A percentile compares a stretch with the other conserved stretches of the same genome.
These are phyloP conservation scores for Hemithea aestivaria DNA, from an alignment of 2,888 invertebrate genomes.

Conservation along the genomic window DNA sequence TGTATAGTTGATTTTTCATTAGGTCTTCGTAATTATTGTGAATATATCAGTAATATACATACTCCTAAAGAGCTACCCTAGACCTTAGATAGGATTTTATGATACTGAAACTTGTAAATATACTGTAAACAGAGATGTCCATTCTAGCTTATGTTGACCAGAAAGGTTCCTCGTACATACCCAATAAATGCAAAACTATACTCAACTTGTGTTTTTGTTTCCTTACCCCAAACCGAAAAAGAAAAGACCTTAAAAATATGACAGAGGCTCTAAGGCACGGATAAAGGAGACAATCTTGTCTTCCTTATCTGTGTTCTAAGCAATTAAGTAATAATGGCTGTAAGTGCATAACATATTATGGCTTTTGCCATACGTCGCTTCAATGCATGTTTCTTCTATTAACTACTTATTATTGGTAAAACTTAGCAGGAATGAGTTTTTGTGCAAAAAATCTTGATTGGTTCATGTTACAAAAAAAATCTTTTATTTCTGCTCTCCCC, in stretches of 20 bases:
- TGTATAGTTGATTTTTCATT: slow-evolving; percentile 69
- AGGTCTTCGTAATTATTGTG: slow-evolving; percentile 73
- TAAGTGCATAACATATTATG: no score
- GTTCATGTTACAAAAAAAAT: no score
- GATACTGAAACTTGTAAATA: slow-evolving; percentile 76
- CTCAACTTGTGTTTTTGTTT: slow-evolving; percentile 52
- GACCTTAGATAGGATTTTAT: slow-evolving; percentile 66
- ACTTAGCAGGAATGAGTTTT: no score
- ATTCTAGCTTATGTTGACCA: slow-evolving; percentile 79
- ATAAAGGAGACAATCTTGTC: no score
- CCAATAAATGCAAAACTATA: slow-evolving; percentile 78
- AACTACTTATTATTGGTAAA: no score
- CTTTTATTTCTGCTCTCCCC: no score
- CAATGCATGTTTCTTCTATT: no score
- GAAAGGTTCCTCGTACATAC: slow-evolving; percentile 79
- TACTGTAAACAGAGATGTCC: slow-evolving; percentile 75
- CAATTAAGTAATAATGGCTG: no score
- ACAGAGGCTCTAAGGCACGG: no score
- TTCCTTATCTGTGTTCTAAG: no score
- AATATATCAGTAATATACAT: slow-evolving; percentile 66
- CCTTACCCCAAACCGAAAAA: slow-evolving; percentile 16
- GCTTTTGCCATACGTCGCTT: no score
- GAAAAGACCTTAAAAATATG: not conserved
- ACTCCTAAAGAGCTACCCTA: slow-evolving; percentile 61
- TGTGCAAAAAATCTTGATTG: no score